phyloP scores from a whole-genome alignment of 2,113 vertebrate species.

The Erpornis zantholeuca region DNA sequence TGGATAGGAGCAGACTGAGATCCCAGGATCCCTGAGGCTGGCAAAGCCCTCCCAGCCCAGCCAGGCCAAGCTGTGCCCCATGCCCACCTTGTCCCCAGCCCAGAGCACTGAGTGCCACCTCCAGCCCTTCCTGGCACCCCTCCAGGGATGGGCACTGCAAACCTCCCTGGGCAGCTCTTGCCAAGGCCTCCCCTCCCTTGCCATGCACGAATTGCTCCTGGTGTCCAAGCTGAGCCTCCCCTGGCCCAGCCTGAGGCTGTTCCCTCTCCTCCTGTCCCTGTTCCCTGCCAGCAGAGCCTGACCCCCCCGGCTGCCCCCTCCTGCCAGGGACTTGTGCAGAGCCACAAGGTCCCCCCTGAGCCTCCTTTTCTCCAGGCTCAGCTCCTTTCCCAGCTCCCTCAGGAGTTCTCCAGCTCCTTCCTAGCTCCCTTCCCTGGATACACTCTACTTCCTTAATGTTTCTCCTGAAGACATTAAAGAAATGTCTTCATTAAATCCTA shows the following conservation, averaged over 20 bases:
- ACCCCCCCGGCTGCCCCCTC: too few relatives aligned
- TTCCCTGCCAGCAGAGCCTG: too few relatives aligned
- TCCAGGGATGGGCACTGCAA: not conserved
- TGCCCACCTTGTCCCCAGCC: not conserved
- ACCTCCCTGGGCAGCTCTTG: not conserved
- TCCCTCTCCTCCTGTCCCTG: not conserved
- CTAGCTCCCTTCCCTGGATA: not conserved
- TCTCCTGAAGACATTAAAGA: not conserved
- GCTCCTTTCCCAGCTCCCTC: not conserved
- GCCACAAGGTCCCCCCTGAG: too few relatives aligned
- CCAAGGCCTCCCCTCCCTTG: not conserved
- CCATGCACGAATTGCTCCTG: not conserved
- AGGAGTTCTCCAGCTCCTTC: not conserved
- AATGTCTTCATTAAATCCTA: not conserved
- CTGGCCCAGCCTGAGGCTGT: not conserved
- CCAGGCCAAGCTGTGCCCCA: not conserved
- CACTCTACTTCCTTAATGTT: rapidly evolving
- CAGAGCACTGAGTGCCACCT: not conserved
- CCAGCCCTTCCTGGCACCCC: not conserved
- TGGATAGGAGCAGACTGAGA: not conserved
- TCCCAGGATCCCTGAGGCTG: not conserved
- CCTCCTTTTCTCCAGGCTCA: not conserved
- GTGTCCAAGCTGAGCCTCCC: not conserved
- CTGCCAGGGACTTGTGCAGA: too few relatives aligned
- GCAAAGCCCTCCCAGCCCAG: not conserved